These are phyloP conservation scores for Pachliopta kotzebuea DNA, from an alignment of 2,888 invertebrate species.

Conservation along the genomic window DNA sequence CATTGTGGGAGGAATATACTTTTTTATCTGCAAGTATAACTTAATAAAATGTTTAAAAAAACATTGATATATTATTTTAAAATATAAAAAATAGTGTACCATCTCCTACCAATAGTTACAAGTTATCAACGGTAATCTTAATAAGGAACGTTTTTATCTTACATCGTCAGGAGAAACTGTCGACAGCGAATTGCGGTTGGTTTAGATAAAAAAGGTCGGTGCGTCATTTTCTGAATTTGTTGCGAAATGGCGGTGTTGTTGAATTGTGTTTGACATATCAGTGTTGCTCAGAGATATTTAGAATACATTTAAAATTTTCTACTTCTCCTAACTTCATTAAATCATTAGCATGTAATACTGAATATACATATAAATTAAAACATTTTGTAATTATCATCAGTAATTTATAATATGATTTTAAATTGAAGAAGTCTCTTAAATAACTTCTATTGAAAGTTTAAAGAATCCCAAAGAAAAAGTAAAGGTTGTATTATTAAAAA, in stretches of 20 bases:
- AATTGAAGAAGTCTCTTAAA: too few relatives aligned
- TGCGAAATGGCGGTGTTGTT: conserved; percentile 16
- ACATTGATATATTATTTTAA: background rate
- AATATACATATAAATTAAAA: background rate
- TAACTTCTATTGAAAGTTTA: too few relatives aligned
- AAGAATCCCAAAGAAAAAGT: too few relatives aligned
- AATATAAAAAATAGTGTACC: background rate
- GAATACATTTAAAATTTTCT: background rate
- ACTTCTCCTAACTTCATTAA: background rate
- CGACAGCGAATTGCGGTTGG: conserved; percentile 75
- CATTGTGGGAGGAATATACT: too few relatives aligned
- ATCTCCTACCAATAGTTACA: background rate
- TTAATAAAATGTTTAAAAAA: background rate
- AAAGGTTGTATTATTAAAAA: too few relatives aligned
- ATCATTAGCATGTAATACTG: background rate
- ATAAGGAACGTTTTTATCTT: conserved; percentile 42
- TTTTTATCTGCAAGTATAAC: too few relatives aligned
- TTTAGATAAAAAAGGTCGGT: conserved; percentile 77
- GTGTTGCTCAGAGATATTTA: background rate
- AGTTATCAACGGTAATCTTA: conserved; percentile 29
- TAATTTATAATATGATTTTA: too few relatives aligned
- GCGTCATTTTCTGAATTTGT: conserved; percentile 59
- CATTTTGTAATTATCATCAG: background rate
- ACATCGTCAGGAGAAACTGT: conserved; percentile 69
- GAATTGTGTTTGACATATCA: conserved; percentile 18